These are phyloP conservation scores for Podotricha telesiphe DNA, from an alignment of 2,888 invertebrate genomes.

Conservation along the genomic window DNA sequence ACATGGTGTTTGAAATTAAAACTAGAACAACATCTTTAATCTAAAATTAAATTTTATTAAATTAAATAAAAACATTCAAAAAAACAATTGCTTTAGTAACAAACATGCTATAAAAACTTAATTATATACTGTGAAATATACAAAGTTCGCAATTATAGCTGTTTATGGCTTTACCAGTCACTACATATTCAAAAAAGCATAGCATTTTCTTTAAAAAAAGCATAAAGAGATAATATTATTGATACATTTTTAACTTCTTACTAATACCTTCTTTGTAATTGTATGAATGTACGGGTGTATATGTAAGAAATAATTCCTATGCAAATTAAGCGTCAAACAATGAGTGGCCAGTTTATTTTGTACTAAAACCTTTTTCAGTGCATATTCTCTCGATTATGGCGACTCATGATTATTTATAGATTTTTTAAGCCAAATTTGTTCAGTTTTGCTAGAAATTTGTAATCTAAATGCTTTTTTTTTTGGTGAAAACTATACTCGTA, in stretches of 20 bases:
- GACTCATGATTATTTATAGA: slow-evolving; percentile 12
- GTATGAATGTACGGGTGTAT: not conserved
- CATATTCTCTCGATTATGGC: not conserved
- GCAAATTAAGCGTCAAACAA: slow-evolving; percentile 13
- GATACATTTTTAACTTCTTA: not conserved
- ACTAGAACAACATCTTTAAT: not conserved
- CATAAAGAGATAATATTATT: not conserved
- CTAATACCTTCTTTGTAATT: slow-evolving; percentile 12
- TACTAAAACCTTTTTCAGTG: slow-evolving; percentile 5
- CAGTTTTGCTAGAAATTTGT: not conserved
- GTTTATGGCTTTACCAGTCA: not conserved
- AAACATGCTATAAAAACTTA: not conserved
- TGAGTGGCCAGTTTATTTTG: slow-evolving; percentile 4
- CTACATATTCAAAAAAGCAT: not conserved
- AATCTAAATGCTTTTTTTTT: not conserved
- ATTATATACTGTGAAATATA: not conserved
- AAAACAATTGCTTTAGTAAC: no score
- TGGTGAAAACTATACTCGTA: no score
- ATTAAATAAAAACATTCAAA: not conserved
- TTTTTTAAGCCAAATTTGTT: not conserved
- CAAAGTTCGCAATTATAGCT: no score
- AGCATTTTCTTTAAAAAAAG: not conserved
- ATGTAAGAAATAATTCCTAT: slow-evolving; percentile 5
- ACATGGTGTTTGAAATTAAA: not conserved
- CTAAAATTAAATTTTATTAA: not conserved